A percentile compares a stretch with the other conserved stretches of the same genome.
Evolutionary conservation across 2,797 vertebrate species (phyloP).

Genomic region (Ptychobarbus kaznakovi): DNA sequence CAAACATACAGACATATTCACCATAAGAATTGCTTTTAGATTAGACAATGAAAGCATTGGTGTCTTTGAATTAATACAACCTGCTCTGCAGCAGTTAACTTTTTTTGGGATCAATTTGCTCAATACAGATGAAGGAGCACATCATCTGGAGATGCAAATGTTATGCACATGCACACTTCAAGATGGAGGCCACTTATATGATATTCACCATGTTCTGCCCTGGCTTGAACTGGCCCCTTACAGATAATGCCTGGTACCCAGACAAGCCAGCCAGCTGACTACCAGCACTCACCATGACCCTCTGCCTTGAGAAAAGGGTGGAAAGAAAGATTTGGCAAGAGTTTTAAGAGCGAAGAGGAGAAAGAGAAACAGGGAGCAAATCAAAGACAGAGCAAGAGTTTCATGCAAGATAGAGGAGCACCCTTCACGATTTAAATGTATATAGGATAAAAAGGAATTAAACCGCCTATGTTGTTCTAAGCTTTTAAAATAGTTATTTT

Average conservation of each 20-base stretch:
- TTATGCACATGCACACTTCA: slow-evolving; percentile 85
- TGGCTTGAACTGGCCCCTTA: slow-evolving; percentile 84
- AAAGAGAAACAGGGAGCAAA: slow-evolving; percentile 31
- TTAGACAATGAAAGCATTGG: not conserved
- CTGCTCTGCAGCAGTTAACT: slow-evolving; percentile 20
- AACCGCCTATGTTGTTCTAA: not conserved
- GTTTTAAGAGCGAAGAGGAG: slow-evolving; percentile 71
- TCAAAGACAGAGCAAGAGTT: slow-evolving; percentile 44
- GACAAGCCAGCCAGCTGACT: slow-evolving; percentile 84
- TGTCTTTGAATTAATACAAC: slow-evolving; percentile 13
- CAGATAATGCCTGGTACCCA: slow-evolving; percentile 83
- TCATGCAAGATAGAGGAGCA: slow-evolving; percentile 40
- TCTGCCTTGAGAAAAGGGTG: slow-evolving; percentile 83
- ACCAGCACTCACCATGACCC: slow-evolving; percentile 82
- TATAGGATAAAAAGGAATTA: not conserved
- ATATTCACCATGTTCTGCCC: slow-evolving; percentile 87
- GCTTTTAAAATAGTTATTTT: not conserved
- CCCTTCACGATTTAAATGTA: not conserved
- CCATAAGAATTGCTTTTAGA: slow-evolving; percentile 4
- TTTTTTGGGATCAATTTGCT: not conserved
- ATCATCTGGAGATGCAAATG: slow-evolving; percentile 72
- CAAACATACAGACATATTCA: slow-evolving; percentile 15
- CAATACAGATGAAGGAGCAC: slow-evolving; percentile 41
- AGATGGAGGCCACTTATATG: slow-evolving; percentile 75
- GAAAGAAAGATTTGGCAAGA: slow-evolving; percentile 82